A percentile compares a stretch with the other conserved stretches of the same genome.
phyloP scores from a whole-genome alignment of 53 echinoderm and acorn worm species.

The Henricia sp. region DNA sequence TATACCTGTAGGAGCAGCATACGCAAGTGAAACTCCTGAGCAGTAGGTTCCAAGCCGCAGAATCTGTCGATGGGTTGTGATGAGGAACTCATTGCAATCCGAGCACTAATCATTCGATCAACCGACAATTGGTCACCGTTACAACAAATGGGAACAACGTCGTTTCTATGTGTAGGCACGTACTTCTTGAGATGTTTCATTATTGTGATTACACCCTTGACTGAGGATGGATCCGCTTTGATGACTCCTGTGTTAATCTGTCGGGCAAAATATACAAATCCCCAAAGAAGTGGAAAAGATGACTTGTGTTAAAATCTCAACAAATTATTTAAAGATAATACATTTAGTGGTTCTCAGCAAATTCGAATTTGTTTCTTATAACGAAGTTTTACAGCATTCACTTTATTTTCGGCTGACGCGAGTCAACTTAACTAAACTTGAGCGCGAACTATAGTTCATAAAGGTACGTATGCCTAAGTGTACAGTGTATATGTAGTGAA shows the following conservation, averaged over 20 bases:
- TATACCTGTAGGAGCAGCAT: conserved; percentile 8
- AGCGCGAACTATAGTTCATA: no score
- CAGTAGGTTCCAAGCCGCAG: neutral
- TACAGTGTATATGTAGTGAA: no score
- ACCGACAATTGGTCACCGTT: neutral
- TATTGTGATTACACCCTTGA: neutral
- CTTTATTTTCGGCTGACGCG: no score
- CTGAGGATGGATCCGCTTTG: neutral
- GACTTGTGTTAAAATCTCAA: no score
- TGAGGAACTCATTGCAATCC: neutral
- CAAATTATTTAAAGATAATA: no score
- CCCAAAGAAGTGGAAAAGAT: no score
- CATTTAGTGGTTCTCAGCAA: no score
- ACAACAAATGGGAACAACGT: neutral
- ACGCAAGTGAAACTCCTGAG: neutral
- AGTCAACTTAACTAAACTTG: no score
- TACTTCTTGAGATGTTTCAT: neutral
- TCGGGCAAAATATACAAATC: no score
- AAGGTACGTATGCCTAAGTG: no score
- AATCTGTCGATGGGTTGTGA: neutral
- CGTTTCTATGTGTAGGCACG: neutral
- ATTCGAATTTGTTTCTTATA: no score
- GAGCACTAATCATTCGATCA: neutral
- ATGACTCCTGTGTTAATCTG: conserved; percentile 10
- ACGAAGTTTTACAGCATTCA: no score